Evolutionary conservation across 1,140 invertebrate species (phyloP).

Genomic region (Drosophila nasuta): DNA sequence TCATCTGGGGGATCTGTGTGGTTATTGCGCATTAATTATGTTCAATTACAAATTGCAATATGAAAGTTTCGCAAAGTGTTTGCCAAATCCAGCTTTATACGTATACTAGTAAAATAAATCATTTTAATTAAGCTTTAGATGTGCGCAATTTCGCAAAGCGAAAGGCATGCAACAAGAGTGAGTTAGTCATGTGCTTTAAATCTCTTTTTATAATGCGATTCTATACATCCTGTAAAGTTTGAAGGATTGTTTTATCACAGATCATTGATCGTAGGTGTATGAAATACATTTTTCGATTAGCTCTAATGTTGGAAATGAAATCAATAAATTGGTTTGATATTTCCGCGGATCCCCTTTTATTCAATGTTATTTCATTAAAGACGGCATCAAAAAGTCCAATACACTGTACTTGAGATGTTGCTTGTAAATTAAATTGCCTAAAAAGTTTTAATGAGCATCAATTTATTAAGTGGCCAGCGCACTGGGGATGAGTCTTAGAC

Average conservation of each 20-base stretch:
- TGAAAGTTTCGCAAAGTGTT: slow-evolving; percentile 59
- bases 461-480: slow-evolving; percentile 61
- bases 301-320: too few relatives aligned
- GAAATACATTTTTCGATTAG: too few relatives aligned
- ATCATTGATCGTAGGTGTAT: too few relatives aligned
- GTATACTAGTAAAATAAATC: slow-evolving; percentile 51
- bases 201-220: slow-evolving; percentile 44
- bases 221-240: neutral
- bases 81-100: slow-evolving; percentile 45
- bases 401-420: neutral
- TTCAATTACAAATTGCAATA: slow-evolving; percentile 62
- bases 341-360: too few relatives aligned
- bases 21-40: slow-evolving; percentile 71
- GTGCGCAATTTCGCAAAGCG: slow-evolving; percentile 2
- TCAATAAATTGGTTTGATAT: too few relatives aligned
- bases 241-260: too few relatives aligned
- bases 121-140: slow-evolving; percentile 63
- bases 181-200: neutral
- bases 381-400: neutral
- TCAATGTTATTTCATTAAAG: neutral
- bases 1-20: slow-evolving; percentile 11
- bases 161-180: neutral
- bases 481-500: slow-evolving; percentile 3
- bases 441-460: slow-evolving; percentile 72
- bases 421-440: slow-evolving; percentile 63